Evolutionary conservation across 2,113 vertebrate species (phyloP).

Genomic region (Forbesichthys papilliferus): DNA sequence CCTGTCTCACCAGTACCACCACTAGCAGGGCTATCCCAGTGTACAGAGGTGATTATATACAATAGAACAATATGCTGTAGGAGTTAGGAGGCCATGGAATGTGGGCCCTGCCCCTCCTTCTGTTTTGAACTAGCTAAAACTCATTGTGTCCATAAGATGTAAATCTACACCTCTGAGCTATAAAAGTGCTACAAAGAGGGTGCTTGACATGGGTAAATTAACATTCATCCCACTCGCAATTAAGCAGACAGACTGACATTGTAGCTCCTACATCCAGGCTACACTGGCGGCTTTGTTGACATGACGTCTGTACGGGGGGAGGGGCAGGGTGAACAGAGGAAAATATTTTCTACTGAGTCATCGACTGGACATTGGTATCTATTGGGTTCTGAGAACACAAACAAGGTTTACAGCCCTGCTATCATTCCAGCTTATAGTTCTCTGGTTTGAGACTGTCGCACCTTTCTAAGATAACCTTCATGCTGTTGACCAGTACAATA

Average conservation of each 20-base stretch:
- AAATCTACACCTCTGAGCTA: conserved; percentile 80
- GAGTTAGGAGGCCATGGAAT: conserved; percentile 81
- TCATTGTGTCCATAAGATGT: conserved; percentile 73
- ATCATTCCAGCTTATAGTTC: conserved; percentile 24
- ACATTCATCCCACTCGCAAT: conserved; percentile 79
- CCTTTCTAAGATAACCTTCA: conserved; percentile 33
- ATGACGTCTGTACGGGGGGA: conserved; percentile 70
- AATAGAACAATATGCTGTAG: conserved; percentile 77
- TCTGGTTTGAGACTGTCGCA: conserved; percentile 14
- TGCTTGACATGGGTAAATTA: conserved; percentile 76
- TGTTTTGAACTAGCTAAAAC: conserved; percentile 72
- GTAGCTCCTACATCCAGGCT: conserved; percentile 74
- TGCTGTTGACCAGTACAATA: conserved; percentile 21
- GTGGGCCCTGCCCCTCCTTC: conserved; percentile 70
- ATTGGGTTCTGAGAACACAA: conserved; percentile 58
- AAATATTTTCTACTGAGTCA: conserved; percentile 81
- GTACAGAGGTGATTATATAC: conserved; percentile 70
- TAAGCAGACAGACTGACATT: conserved; percentile 80
- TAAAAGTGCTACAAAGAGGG: conserved; percentile 76
- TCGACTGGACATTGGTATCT: conserved; percentile 69
- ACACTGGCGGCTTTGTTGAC: conserved; percentile 81
- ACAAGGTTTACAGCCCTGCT: conserved; percentile 51
- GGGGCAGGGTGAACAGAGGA: conserved; percentile 61
- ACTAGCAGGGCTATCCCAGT: conserved; percentile 22
- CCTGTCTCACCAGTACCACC: conserved; percentile 13